Conservation (phyloP, 2,888 invertebrate species). For the Catocala sponsa region DNA sequence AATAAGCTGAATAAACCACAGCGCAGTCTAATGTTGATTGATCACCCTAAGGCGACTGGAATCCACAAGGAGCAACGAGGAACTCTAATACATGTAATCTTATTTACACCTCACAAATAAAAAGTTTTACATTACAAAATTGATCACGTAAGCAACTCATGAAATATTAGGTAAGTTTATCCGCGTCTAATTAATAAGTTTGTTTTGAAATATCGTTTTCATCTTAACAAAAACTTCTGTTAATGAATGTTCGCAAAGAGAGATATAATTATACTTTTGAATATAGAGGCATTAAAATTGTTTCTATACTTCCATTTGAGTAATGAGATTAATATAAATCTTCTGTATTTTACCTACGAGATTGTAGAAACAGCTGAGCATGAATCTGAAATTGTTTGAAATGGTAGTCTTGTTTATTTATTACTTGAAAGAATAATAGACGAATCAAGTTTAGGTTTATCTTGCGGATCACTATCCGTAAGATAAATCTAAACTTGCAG, state of each 20-base stretch:
- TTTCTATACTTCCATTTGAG: constrained; percentile 37
- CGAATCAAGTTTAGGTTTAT: too few relatives aligned
- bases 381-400: constrained; percentile 1
- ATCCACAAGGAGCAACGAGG: too few relatives aligned
- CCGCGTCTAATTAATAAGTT: constrained; percentile 52
- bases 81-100: constrained; percentile 14
- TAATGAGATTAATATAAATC: constrained; percentile 41
- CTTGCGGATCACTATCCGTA: too few relatives aligned
- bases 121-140: constrained; percentile 23
- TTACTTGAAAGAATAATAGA: too few relatives aligned
- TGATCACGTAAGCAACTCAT: constrained; percentile 26
- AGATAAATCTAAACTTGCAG: too few relatives aligned
- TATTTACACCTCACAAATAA: constrained; percentile 29
- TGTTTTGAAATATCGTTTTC: constrained; percentile 50
- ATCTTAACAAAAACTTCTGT: constrained; percentile 51
- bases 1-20: too few relatives aligned
- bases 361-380: constrained; percentile 11
- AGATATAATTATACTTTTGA: constrained; percentile 42
- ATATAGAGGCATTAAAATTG: constrained; percentile 37
- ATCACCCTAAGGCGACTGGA: too few relatives aligned
- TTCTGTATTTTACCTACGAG: constrained; percentile 22
- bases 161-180: constrained; percentile 43
- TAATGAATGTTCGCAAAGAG: constrained; percentile 47
- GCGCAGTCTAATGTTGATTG: neutral
- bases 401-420: too few relatives aligned